A percentile compares a stretch with the other conserved stretches of the same genome.
phyloP scores from a whole-genome alignment of 2,888 invertebrate genomes.

The Sinodicranocentrus sp. region DNA sequence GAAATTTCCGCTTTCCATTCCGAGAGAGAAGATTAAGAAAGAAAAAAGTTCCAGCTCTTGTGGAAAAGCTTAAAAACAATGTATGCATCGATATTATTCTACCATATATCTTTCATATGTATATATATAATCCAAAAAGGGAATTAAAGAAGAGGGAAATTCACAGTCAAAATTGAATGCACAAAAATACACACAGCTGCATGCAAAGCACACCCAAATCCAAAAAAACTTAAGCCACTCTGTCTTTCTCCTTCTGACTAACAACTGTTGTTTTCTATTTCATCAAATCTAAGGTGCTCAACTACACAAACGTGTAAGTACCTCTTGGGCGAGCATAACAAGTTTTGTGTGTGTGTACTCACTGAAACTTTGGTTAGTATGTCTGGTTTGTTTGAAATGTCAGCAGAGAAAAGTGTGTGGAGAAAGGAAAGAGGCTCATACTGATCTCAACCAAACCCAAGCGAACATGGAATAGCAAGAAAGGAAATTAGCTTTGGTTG shows the following conservation, averaged over 20 bases:
- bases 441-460: background rate
- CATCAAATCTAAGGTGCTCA: no score
- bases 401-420: background rate
- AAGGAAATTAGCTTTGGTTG: slow-evolving; percentile 3
- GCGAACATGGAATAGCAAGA: background rate
- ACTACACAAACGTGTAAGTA: background rate
- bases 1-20: slow-evolving; percentile 36
- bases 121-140: background rate
- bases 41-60: no score
- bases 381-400: slow-evolving; percentile 14
- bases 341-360: background rate
- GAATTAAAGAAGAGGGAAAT: background rate
- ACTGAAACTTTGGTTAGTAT: background rate
- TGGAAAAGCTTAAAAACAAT: background rate
- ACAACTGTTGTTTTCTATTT: no score
- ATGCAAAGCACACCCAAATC: no score
- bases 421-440: slow-evolving; percentile 2
- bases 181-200: no score
- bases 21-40: no score
- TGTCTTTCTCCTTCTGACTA: no score
- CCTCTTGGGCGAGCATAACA: background rate
- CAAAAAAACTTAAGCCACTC: no score
- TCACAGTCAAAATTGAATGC: no score
- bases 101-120: background rate
- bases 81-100: background rate